Conservation (phyloP, 2,888 invertebrate species). For the Gibbula magus region DNA sequence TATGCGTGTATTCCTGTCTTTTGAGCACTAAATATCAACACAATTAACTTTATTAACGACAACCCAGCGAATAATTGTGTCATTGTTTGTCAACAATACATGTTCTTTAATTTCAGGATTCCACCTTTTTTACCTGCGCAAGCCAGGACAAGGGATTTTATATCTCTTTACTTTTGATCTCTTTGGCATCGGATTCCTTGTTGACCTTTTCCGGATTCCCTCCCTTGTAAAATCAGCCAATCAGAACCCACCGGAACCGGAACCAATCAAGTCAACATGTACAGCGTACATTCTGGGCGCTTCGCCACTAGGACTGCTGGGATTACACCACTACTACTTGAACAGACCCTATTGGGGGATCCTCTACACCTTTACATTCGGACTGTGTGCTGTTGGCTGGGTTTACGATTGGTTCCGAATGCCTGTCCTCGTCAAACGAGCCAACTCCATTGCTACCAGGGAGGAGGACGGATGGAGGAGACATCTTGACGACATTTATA, state of each 20-base stretch:
- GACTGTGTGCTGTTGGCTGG: conserved; percentile 48
- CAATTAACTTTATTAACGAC: not conserved
- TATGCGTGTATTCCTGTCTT: no score
- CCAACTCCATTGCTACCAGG: conserved; percentile 40
- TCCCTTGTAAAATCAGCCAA: conserved; percentile 29
- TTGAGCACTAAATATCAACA: no score
- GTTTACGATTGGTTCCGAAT: conserved; percentile 61
- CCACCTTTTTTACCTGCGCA: conserved; percentile 32
- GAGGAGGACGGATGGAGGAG: conserved; percentile 25
- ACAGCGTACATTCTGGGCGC: conserved; percentile 25
- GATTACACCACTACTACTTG: conserved; percentile 41
- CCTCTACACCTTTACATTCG: conserved; percentile 35
- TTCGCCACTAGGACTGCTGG: conserved; percentile 24
- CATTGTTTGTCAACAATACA: not conserved
- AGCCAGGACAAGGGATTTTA: conserved; percentile 27
- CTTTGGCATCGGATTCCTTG: conserved; percentile 32
- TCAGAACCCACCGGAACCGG: not conserved
- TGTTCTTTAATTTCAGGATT: conserved; percentile 22
- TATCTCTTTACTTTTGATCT: conserved; percentile 35
- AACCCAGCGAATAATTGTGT: not conserved
- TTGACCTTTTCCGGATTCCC: conserved; percentile 33
- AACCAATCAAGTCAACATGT: not conserved
- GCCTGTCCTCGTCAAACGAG: conserved; percentile 49
- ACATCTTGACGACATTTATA: conserved; percentile 55
- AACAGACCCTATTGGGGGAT: conserved; percentile 38